Evolutionary conservation across 2,888 invertebrate species (phyloP), one percentile per base, ranked within the genome.

Genomic region (Plagiodera versicolora): DNA sequence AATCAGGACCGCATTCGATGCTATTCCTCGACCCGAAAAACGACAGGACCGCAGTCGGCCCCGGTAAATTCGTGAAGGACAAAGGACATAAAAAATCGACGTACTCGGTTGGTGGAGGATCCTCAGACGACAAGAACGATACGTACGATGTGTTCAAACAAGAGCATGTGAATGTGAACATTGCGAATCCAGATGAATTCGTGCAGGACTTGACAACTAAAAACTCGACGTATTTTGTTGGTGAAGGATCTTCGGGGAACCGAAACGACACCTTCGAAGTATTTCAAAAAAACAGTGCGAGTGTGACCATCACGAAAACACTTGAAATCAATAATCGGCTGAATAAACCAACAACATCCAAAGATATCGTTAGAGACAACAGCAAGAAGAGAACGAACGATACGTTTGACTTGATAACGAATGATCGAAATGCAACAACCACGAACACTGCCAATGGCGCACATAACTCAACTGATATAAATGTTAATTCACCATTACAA

Each of bases 1-100:
- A 81, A 63, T 86, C 86, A 17, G 87, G 86, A 58, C 86, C 87
- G 2, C 86, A 85, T 69, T 86, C 86, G 70, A 81, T 86, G 66
- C 77, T 87, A 46, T 85, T 85, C 74, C 63, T 74, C 46, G 65
- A 72, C 19, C 59, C 51, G 16, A 50, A 51, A n/a, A 32, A 14
- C 20, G 24, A 28, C 32, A 47, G 44, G 17, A 56, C 10, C 10
- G 35, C n/a, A 16, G 4, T 14, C 20, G 6, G 20, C 30, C 24
- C 54, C 2, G 49, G 28, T 2, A 17, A 47, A 24, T 17, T 39
- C 17, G 50, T 18, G 17, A 57, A 49, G 35, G 44, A 56, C n/a
- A 52, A 56, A 17, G 39, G 20, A 11, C 19, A 51, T n/a, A 4
- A 51, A n/a, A 17, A 39, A n/a, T 35, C 20, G 0, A 58, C 39